Conservation (phyloP, 2,113 vertebrate genomes). For the Eptatretus burgeri region DNA sequence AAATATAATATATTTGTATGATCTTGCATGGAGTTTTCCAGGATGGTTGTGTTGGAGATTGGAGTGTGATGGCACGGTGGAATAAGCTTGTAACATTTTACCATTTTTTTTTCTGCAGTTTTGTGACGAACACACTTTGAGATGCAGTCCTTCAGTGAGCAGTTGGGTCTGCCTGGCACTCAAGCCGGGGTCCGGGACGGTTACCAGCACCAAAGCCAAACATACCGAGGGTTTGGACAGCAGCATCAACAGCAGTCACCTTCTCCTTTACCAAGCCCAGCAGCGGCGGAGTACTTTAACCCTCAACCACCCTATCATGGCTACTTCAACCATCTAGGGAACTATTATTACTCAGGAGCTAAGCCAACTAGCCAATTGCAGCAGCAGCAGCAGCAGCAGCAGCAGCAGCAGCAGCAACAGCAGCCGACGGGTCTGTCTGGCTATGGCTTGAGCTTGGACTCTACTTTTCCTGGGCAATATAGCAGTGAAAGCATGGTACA, state of each 20-base stretch:
- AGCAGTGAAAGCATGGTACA: not conserved
- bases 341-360: constrained; percentile 2
- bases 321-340: not conserved
- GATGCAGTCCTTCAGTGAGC: constrained; percentile 5
- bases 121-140: not conserved
- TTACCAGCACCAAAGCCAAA: not conserved
- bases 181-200: not conserved
- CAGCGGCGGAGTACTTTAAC: not conserved
- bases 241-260: constrained; percentile 4
- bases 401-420: not conserved
- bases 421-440: not conserved
- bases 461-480: not conserved
- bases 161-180: not conserved
- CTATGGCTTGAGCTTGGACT: not conserved
- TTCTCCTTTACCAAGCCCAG: not conserved
- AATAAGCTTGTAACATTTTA: too few species aligned
- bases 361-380: not conserved
- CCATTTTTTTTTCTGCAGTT: too few species aligned
- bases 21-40: too few species aligned
- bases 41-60: too few species aligned
- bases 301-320: constrained; percentile 1
- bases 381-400: too few species aligned
- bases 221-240: constrained; percentile 3
- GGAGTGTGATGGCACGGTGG: too few species aligned
- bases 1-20: too few species aligned